Percentiles rank a stretch among this genome's conserved stretches.
phyloP scores from a whole-genome alignment of 92 coral and sea anemone species.

The Actinostola sp. region DNA sequence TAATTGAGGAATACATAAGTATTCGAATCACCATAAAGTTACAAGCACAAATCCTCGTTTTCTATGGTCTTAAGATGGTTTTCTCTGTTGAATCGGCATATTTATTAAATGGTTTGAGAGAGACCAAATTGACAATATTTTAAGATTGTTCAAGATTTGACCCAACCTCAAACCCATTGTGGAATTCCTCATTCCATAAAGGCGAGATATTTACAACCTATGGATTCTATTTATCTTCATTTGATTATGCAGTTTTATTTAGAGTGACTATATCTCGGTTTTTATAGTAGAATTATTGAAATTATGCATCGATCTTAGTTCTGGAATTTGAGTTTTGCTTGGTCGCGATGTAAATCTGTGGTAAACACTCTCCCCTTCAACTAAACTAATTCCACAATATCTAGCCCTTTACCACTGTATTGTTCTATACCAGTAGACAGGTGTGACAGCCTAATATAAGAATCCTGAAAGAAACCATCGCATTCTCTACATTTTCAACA shows the following conservation, averaged over 20 bases:
- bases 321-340: constrained; percentile 6
- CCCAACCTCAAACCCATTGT: constrained; percentile 25
- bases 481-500: neutral
- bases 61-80: constrained; percentile 11
- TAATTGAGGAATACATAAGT: neutral
- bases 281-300: neutral
- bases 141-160: constrained; percentile 19
- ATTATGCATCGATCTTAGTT: neutral
- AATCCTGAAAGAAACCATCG: neutral
- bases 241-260: constrained; percentile 21
- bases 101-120: neutral
- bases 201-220: constrained; percentile 5
- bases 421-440: constrained; percentile 2
- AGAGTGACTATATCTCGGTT: constrained; percentile 9
- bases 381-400: constrained; percentile 8
- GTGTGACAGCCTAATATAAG: neutral
- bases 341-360: constrained; percentile 8
- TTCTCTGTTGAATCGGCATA: constrained; percentile 28
- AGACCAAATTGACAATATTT: constrained; percentile 18
- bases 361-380: constrained; percentile 8
- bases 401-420: neutral
- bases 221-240: constrained; percentile 5
- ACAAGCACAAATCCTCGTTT: neutral
- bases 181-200: neutral
- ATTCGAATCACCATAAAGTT: constrained; percentile 4